A percentile compares a stretch with the other conserved stretches of the same genome.
Conservation (phyloP, 2,888 invertebrate genomes). For the Amphipoea oculea region DNA sequence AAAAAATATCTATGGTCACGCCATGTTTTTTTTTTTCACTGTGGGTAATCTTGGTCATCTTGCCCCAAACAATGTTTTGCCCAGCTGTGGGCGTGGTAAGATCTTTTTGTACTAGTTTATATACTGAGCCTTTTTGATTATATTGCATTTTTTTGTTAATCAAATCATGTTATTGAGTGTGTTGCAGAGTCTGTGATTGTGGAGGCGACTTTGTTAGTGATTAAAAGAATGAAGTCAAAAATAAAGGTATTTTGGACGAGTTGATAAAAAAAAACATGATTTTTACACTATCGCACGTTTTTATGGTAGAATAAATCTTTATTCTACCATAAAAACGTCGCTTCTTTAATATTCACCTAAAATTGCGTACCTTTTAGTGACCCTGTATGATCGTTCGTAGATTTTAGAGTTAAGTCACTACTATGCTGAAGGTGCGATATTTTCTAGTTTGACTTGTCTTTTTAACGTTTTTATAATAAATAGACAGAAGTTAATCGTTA, state of each 20-base stretch:
- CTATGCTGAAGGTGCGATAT: too few relatives aligned
- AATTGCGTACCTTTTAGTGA: too few relatives aligned
- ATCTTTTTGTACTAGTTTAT: conserved; percentile 74
- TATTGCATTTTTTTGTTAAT: conserved; percentile 79
- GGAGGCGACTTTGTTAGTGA: conserved; percentile 35
- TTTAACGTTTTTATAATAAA: conserved; percentile 14
- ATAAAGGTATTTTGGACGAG: neutral
- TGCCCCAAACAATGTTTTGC: conserved; percentile 51
- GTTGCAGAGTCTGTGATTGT: conserved; percentile 43
- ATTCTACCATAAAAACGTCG: too few relatives aligned
- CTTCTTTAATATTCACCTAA: too few relatives aligned
- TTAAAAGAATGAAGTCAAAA: neutral
- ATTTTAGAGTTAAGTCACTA: too few relatives aligned
- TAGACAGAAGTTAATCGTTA: neutral
- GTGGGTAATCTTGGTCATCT: conserved; percentile 51
- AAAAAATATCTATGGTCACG: conserved; percentile 9
- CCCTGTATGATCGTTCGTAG: too few relatives aligned
- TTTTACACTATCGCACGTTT: neutral
- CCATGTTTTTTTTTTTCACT: neutral
- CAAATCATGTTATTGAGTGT: conserved; percentile 78
- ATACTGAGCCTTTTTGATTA: conserved; percentile 73
- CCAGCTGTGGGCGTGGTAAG: conserved; percentile 49
- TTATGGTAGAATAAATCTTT: too few relatives aligned
- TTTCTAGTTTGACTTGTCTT: conserved; percentile 3
- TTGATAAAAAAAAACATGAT: neutral